Evolutionary conservation across 1,140 invertebrate species (phyloP).

Genomic region (Alviniconcha marisindica): DNA sequence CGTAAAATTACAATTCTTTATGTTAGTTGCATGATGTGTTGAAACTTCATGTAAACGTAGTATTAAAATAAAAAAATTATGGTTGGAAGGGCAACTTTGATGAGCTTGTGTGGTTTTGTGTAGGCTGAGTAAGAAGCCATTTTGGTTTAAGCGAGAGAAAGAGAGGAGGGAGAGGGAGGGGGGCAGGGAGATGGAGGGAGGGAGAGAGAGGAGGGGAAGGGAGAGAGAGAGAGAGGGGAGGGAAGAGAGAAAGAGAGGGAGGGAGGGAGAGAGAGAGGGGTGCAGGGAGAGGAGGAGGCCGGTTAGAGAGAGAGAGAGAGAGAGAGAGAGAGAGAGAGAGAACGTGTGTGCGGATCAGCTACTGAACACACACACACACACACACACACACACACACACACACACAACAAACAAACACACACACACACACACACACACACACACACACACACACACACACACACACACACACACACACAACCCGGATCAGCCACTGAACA

Average conservation of each 20-base stretch:
- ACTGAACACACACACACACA: background rate
- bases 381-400: background rate
- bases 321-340: no score
- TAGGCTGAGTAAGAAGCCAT: no score
- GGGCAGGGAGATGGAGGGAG: background rate
- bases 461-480: background rate
- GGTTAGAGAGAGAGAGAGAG: no score
- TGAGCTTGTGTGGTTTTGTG: no score
- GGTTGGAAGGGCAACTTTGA: no score
- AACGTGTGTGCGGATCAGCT: no score
- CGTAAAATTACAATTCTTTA: no score
- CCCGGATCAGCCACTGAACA: background rate
- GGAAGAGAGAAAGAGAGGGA: background rate
- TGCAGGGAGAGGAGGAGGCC: no score
- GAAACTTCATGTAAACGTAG: no score
- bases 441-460: background rate
- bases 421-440: background rate
- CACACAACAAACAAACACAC: background rate
- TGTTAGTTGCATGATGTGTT: no score
- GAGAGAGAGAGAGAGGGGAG: background rate
- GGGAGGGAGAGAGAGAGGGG: background rate
- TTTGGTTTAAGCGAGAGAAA: background rate
- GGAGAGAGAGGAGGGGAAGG: background rate
- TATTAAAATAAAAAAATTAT: no score
- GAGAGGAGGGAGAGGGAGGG: background rate